Percentiles rank a stretch among this genome's conserved stretches.
Evolutionary conservation across 53 echinoderm and acorn worm species (phyloP).

Genomic region (Pentamera pediparva): DNA sequence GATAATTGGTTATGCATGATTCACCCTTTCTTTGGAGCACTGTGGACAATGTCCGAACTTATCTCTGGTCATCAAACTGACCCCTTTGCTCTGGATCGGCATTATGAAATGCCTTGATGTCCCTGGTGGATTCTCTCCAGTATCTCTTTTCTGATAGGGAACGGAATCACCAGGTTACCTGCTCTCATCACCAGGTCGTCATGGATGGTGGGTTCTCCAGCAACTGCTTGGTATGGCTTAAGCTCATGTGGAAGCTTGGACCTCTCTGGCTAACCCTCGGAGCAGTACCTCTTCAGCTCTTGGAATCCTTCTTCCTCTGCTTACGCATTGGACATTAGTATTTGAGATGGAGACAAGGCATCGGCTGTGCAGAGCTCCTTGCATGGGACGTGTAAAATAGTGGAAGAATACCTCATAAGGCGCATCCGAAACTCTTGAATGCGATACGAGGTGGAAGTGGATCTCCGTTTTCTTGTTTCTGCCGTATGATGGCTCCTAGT

Average conservation of each 20-base stretch:
- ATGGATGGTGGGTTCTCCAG: constrained; percentile 29
- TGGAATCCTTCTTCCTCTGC: constrained; percentile 38
- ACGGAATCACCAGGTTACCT: constrained; percentile 44
- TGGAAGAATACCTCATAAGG: constrained; percentile 34
- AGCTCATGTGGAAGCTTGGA: neutral
- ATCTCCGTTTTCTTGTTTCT: constrained; percentile 9
- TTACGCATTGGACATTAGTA: no score
- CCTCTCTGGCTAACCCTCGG: constrained; percentile 38
- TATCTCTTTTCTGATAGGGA: constrained; percentile 25
- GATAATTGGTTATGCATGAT: neutral
- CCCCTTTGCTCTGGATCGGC: constrained; percentile 29
- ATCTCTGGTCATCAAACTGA: constrained; percentile 63
- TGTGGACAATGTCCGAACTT: constrained; percentile 8
- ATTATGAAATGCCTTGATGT: constrained; percentile 52
- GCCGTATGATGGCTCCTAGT: constrained; percentile 46
- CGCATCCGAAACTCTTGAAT: constrained; percentile 60
- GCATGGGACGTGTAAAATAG: constrained; percentile 46
- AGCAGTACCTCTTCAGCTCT: constrained; percentile 28
- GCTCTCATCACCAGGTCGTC: constrained; percentile 50
- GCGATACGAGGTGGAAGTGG: no score
- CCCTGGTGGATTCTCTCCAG: constrained; percentile 39
- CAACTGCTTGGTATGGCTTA: constrained; percentile 19
- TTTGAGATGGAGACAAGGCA: constrained; percentile 54
- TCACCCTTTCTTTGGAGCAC: neutral
- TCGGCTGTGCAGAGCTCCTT: constrained; percentile 39